Base-by-base conservation (phyloP, 2,888 invertebrate genomes). In the Agonopterix alstromeriana region DNA sequence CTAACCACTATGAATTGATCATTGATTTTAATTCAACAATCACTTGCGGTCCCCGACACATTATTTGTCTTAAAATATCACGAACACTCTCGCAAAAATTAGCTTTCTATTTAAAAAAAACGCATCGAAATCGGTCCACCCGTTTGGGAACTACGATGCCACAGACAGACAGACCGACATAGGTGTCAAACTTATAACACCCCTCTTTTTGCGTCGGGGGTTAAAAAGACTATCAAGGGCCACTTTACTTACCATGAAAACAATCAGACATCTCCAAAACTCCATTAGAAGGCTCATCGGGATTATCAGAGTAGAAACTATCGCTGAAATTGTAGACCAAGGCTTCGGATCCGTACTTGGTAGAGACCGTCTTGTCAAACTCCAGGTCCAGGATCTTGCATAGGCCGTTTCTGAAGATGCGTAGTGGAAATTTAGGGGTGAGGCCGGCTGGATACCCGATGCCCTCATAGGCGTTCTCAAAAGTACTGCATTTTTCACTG, bases 391-490 rank as follows among this genome's bases (percentile, higher is more conserved):
- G 63, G 0, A 93, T 89, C 43, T 95, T 90, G 72, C 97, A 97
- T 64, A 97, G 93, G 0, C 94, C 91, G 58, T 93, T 92, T 17
- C 95, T 90, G 74, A 92, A 97, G 7, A 95, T 70, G 10, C 90
- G 78, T 53, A 96, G 85, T 0, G 77, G 70, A 0, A 82, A 84
- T 0, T 83, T 86, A 17, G 83, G 75, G 3, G 77, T 73, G 47
- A 96, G 63, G 44, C 90, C 80, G 1, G 90, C 77, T 0, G 95
- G 94, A 60, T 94, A 95, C 1, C 92, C 72, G 0, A 93, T 89
- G 0, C 95, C 96, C 70, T 96, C 96, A 54, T 92, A 93, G 0
- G 90, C 70, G 11, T 94, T 93, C 56, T 89, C 89, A 10, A 95
- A 83, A 2, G 90, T 83, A 68, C 94, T 94, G 73, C 96, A 96